Evolutionary conservation across 2,888 invertebrate genomes (phyloP), one percentile per base, ranked within the genome.

Genomic region (Amblyteles armatorius): DNA sequence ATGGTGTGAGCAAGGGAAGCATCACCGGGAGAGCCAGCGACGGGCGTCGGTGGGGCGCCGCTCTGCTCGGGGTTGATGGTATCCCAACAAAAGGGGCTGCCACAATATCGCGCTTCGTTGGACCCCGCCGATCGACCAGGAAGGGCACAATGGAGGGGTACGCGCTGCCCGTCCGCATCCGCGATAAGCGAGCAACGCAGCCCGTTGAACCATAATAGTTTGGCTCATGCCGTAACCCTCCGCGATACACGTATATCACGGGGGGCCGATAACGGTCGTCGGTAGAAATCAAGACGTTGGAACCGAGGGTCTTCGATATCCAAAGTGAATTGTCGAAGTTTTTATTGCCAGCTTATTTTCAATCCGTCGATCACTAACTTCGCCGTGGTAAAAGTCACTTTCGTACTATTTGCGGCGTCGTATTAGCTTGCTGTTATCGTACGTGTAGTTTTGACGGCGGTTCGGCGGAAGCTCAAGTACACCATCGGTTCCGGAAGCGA

Each of bases 31-130:
- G 44, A 3, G 52, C 65, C 33, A 48, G 60, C 36, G 79, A 57
- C 36, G 76, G 69, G 71, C 76, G 26, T 63, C 29, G 29, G 29
- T 63, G 16, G 29, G 13, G 33, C 60, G 60, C 60, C 33, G 60
- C 57, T 65, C 48, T 65, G n/a, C 50, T 68, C 60, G 40, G 40
- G 33, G 57, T 81, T 87, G 87, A 87, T 87, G 69, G 80, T 50
- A 63, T 63, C 79, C 73, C 85, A 81, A 86, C 86, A 87, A 83
- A 88, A 74, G 67, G 84, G 71, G 74, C 65, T 65, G 52, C 87
- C 85, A 85, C 84, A 85, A 87, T 87, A 83, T 80, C 78, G 78
- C 85, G 87, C 85, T 87, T 84, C 85, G 85, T 87, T 86, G 87
- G 82, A 81, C 16, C 80, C 83, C 76, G 57, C 83, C 83, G 87